Percentiles rank a stretch among this genome's conserved stretches.
These are phyloP conservation scores for Thunnus maccoyii DNA, from an alignment of 2,113 vertebrate genomes.

Conservation along the genomic window DNA sequence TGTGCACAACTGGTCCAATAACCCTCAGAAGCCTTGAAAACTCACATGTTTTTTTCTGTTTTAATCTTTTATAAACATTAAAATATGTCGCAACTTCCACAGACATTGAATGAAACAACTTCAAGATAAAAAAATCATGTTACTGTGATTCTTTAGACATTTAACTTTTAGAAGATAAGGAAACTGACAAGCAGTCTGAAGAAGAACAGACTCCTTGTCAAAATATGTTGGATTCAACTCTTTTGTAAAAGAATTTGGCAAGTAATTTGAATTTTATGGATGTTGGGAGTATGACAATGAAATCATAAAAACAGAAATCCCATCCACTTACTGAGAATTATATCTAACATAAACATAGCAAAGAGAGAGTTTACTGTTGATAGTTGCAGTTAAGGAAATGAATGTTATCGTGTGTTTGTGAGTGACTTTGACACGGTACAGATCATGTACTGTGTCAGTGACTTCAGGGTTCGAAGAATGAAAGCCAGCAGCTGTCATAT, in stretches of 20 bases:
- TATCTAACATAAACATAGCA: conserved; percentile 18
- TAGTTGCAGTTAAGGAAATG: not conserved
- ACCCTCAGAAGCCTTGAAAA: too few relatives aligned
- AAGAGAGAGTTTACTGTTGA: not conserved
- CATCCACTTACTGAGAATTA: conserved; percentile 4
- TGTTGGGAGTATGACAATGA: not conserved
- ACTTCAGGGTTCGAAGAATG: not conserved
- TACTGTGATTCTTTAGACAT: not conserved
- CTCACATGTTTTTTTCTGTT: not conserved
- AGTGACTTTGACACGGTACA: conserved; percentile 19
- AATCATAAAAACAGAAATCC: not conserved
- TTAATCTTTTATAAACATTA: not conserved
- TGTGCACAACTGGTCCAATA: not conserved
- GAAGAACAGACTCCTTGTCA: not conserved
- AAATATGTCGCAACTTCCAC: not conserved
- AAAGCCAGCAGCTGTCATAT: conserved; percentile 39
- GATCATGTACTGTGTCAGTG: not conserved
- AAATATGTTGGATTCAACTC: not conserved
- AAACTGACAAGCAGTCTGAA: not conserved
- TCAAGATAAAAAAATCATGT: not conserved
- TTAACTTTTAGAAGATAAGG: not conserved
- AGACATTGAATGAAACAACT: not conserved
- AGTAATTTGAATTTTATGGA: not conserved
- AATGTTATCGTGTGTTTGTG: not conserved
- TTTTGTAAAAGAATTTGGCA: conserved; percentile 22